These are phyloP conservation scores for Calameuta idolon DNA, from an alignment of 2,888 invertebrate genomes.

Conservation along the genomic window DNA sequence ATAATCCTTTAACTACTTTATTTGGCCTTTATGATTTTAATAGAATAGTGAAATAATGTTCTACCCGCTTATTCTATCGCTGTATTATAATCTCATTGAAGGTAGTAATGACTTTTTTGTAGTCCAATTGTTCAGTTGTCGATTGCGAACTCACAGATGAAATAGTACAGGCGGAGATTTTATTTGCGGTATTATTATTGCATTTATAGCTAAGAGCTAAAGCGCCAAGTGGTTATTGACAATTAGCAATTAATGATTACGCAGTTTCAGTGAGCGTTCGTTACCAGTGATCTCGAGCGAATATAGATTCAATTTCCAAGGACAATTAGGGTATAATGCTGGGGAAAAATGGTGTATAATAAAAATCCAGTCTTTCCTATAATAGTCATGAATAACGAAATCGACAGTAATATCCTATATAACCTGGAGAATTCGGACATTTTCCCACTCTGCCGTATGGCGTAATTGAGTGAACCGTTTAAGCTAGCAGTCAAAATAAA, in stretches of 20 bases:
- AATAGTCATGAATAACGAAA: not conserved
- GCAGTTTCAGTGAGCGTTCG: not conserved
- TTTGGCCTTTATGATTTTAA: not conserved
- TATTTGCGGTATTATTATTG: not conserved
- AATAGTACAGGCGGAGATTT: not conserved
- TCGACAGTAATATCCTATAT: too few relatives aligned
- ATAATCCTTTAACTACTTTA: not conserved
- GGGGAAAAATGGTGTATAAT: not conserved
- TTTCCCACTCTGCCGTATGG: slow-evolving; percentile 10
- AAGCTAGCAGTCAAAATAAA: slow-evolving; percentile 28
- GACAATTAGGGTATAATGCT: not conserved
- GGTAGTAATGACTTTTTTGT: not conserved
- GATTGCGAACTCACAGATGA: not conserved
- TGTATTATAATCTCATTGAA: not conserved
- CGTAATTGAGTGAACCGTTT: slow-evolving; percentile 28
- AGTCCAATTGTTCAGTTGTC: not conserved
- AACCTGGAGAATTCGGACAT: not conserved
- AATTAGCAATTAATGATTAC: slow-evolving; percentile 34
- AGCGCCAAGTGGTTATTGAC: slow-evolving; percentile 29
- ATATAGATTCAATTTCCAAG: not conserved
- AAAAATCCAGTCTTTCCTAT: not conserved
- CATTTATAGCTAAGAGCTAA: not conserved
- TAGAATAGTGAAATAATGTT: too few relatives aligned
- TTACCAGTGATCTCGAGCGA: not conserved
- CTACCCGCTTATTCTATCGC: not conserved